Evolutionary conservation across 1,140 invertebrate species (phyloP).

Genomic region (Xylocopa sonorina): DNA sequence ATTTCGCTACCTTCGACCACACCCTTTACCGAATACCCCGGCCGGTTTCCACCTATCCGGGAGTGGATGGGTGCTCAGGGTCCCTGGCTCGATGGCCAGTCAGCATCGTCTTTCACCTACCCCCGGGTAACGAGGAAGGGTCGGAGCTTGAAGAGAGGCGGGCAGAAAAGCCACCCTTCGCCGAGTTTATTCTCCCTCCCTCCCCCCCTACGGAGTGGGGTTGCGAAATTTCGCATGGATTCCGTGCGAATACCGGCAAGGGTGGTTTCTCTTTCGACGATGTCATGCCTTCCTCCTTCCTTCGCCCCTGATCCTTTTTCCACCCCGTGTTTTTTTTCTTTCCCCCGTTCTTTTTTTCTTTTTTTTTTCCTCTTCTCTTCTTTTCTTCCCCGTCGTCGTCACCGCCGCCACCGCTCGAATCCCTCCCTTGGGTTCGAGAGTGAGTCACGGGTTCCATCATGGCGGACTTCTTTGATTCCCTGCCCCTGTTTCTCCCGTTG

Average conservation of each 20-base stretch:
- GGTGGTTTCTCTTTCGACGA: conserved; percentile 29
- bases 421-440: conserved; percentile 36
- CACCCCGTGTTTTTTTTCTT: no score
- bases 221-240: conserved; percentile 43
- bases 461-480: conserved; percentile 41
- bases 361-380: no score
- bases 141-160: conserved; percentile 49
- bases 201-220: no score
- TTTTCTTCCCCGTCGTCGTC: no score
- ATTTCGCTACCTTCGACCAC: conserved; percentile 71
- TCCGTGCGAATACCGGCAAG: conserved; percentile 24
- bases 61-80: conserved; percentile 22
- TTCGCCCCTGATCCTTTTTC: conserved; percentile 4
- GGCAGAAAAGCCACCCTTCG: conserved; percentile 50
- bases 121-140: conserved; percentile 34
- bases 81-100: conserved; percentile 52
- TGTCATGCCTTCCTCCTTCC: conserved; percentile 11
- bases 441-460: conserved; percentile 46
- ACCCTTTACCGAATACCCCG: conserved; percentile 62
- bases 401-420: no score
- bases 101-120: conserved; percentile 59
- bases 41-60: conserved; percentile 45
- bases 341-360: background rate
- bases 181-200: conserved; percentile 1
- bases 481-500: conserved; percentile 24